Base-by-base conservation (phyloP, 2,888 invertebrate genomes). In the Rugalucina vietnamica region DNA sequence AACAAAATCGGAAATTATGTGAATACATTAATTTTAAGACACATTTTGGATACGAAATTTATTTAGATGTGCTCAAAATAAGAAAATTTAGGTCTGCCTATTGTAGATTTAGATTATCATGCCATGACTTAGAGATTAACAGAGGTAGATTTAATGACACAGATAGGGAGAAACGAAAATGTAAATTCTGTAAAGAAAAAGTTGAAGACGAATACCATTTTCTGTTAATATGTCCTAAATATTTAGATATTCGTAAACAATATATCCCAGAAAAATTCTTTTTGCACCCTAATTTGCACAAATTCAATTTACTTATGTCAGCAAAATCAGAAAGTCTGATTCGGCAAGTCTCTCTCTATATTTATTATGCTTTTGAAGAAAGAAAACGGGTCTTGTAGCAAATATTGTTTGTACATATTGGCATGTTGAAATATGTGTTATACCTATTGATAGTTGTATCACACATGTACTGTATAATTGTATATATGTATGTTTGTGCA, bases 61-160 rank as follows among this genome's bases (percentile, higher is more conserved):
- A 69, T 69, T 32, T 69, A 5, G 36, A 69, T 27, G 24, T 36
- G 5, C 5, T 69, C 3, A 69, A 10, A 14, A 27, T 54, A 14
- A 8, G 54, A 54, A 54, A 54, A 54, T 54, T 18, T 54, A 8
- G 54, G 3, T 4, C 14, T 54, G 54, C 54, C 4, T 21, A 27
- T 4, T 39, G 49, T 29, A 8, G 27, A 18, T 50, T 69, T 10
- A 65, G 69, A 43, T 43, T 49, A 43, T 37, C 43, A 27, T 27
- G 10, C 1, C 77, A 77, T 50, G 70, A 65, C 29, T 65, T 77
- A 32, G 49, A 69, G 34, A 77, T 77, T 43, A 43, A 77, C 69
- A 77, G 18, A 29, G 77, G 77, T n/a, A 36, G 69, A 3, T 70
- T 69, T 69, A 18, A 3, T 14, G 24, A 36, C 27, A 69, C 29